phyloP scores from a whole-genome alignment of 2,888 invertebrate genomes.

The Sesia bembeciformis region DNA sequence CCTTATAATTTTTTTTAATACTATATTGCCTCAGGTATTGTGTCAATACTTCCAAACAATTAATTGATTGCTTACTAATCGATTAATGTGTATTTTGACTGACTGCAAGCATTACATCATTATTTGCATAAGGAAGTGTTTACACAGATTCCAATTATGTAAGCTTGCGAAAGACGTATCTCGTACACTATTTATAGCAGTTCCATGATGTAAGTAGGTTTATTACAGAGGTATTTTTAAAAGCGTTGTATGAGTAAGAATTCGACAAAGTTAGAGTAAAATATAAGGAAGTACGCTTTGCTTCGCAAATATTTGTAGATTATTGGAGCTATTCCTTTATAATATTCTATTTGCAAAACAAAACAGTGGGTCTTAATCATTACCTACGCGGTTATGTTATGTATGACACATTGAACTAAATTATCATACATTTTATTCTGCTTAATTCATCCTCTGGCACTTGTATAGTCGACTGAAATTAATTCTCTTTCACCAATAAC shows the following conservation, averaged over 20 bases:
- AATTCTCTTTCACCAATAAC: constrained; percentile 16
- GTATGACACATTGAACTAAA: no score
- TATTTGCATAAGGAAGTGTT: constrained; percentile 55
- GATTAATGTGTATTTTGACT: neutral
- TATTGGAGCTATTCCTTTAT: no score
- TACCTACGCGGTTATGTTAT: no score
- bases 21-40: no score
- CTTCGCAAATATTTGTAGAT: no score
- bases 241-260: constrained; percentile 7
- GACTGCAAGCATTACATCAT: constrained; percentile 34
- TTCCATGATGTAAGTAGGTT: constrained; percentile 48
- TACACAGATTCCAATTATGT: constrained; percentile 27
- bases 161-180: constrained; percentile 43
- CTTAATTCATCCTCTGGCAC: neutral
- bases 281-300: no score
- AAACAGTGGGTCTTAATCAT: no score
- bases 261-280: neutral
- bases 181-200: constrained; percentile 35
- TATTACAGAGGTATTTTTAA: constrained; percentile 43
- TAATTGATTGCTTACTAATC: neutral
- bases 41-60: no score
- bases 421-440: no score
- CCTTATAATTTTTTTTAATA: no score
- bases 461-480: neutral
- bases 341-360: no score